Evolutionary conservation across 2,113 vertebrate genomes (phyloP).

Genomic region (Bos indicus): DNA sequence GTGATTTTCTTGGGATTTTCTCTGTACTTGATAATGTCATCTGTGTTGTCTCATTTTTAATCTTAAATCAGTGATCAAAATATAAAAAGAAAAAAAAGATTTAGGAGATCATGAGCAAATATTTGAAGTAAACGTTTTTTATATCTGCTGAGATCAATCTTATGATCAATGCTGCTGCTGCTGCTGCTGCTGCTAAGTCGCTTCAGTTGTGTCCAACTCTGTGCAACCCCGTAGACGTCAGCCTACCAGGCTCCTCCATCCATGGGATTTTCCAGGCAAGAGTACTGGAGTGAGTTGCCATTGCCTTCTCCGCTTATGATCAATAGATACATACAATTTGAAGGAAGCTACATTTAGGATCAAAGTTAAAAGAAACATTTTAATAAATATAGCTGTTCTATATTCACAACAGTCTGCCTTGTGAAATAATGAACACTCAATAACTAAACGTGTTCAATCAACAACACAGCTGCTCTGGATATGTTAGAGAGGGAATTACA

Average conservation of each 20-base stretch:
- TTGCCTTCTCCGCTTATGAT: neutral
- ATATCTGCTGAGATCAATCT: neutral
- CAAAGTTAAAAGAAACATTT: neutral
- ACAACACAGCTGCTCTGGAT: neutral
- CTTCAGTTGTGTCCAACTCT: no score
- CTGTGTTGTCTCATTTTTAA: neutral
- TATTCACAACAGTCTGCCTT: neutral
- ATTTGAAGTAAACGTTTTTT: neutral
- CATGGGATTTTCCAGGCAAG: no score
- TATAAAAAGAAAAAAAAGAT: neutral
- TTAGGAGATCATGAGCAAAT: neutral
- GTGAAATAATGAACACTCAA: neutral
- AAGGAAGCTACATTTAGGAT: neutral
- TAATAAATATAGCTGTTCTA: neutral
- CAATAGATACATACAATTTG: neutral
- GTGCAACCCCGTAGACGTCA: accelerated
- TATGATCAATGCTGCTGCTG: neutral
- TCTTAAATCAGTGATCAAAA: neutral
- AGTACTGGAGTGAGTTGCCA: no score
- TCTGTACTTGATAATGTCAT: neutral
- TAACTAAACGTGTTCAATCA: neutral
- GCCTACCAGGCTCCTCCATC: accelerated
- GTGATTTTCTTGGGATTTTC: neutral
- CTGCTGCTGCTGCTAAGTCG: no score
- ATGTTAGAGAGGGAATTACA: neutral